phyloP scores from a whole-genome alignment of 2,797 vertebrate species.

The Sciaenops ocellatus region DNA sequence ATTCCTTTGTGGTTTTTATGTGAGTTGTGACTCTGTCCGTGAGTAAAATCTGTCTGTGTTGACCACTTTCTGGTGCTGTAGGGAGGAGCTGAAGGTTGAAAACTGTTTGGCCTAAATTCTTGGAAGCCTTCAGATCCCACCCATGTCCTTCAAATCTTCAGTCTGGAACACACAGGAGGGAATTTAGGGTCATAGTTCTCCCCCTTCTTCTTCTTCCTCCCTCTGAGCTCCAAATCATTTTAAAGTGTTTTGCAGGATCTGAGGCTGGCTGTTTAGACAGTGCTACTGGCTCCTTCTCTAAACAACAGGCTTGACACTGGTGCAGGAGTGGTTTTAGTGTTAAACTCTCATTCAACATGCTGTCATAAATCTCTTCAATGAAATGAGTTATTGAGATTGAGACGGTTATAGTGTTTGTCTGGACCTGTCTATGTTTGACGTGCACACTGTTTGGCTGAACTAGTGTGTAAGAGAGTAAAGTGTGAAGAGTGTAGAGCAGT shows the following conservation, averaged over 20 bases:
- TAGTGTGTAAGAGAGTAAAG: too few species aligned
- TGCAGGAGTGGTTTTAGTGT: constrained; percentile 47
- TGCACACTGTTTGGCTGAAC: background rate
- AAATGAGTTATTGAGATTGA: constrained; percentile 53
- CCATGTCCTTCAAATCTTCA: constrained; percentile 42
- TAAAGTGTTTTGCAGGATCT: constrained; percentile 43
- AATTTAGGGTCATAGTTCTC: constrained; percentile 46
- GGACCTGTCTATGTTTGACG: constrained; percentile 33
- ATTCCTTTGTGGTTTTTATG: background rate
- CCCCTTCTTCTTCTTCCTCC: constrained; percentile 17
- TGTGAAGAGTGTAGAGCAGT: too few species aligned
- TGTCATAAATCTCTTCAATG: constrained; percentile 49
- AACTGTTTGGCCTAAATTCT: constrained; percentile 60
- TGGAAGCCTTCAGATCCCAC: constrained; percentile 56
- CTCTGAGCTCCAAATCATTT: constrained; percentile 47
- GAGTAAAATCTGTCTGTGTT: constrained; percentile 7
- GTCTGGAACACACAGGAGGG: constrained; percentile 41
- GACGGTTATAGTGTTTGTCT: constrained; percentile 29
- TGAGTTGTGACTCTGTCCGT: background rate
- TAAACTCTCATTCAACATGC: constrained; percentile 30
- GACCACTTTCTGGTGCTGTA: constrained; percentile 4
- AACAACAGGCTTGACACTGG: constrained; percentile 55
- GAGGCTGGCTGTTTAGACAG: constrained; percentile 40
- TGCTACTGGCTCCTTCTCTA: constrained; percentile 31
- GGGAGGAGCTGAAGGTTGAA: constrained; percentile 29